Base-by-base conservation (phyloP, 2,113 vertebrate genomes). In the Cheirogaleus medius region DNA sequence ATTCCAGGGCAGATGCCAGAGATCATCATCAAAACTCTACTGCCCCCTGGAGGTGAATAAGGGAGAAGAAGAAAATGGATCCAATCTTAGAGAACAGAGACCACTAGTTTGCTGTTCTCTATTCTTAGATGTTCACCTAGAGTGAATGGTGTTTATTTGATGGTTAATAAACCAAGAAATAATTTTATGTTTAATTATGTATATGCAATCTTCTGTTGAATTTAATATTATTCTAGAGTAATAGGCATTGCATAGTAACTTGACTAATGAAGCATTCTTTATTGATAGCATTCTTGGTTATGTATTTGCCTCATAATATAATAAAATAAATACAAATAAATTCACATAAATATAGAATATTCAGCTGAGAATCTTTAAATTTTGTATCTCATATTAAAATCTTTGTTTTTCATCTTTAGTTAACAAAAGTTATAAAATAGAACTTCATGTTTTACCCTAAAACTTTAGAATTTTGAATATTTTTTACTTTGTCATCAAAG, bases 1-100 rank as follows among this genome's bases (percentile, higher is more conserved):
- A 94, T 52, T 97, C 63, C 77, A 89, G 58, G 52, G 52, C 86
- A 39, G 56, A 87, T 49, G n/a, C 15, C 71, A 60, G 37, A 64
- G 78, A 8, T 12, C n/a, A 39, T 89, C 42, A 7, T 88, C 21
- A 37, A 49, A 92, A 23, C 68, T 76, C 15, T 87, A 81, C 90
- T 96, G 96, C 91, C 96, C 94, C 78, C 95, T 95, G 66, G 74
- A 91, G 96, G 94, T 64, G 9, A 83, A 39, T 78, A n/a, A 56
- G 37, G 74, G 81, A 25, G 37, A 90, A 80, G 23, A 74, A 47
- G 12, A 74, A 83, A 64, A 49, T 37, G 32, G 15, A 44, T 29
- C 14, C 25, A 44, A 13, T 47, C 63, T 80, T 3, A 54, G 83
- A 54, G n/a, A 82, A 64, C 56, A 91, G 44, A 58, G 18, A 27